Percentiles rank a stretch among this genome's conserved stretches.
Evolutionary conservation across 2,797 vertebrate genomes (phyloP).

Genomic region (Phrynocephalus guinanensis): DNA sequence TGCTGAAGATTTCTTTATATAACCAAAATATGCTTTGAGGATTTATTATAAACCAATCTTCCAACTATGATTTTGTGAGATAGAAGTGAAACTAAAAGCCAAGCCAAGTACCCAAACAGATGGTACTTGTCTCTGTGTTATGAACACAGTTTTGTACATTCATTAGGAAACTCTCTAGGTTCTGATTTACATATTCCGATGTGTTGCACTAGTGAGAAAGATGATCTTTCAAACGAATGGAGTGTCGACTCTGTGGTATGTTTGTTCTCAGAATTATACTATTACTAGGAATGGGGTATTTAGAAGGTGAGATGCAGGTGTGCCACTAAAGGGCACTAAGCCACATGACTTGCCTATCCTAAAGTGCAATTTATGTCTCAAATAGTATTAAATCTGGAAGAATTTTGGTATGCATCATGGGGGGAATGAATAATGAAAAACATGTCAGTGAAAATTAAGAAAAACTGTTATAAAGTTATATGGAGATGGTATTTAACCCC

Average conservation of each 20-base stretch:
- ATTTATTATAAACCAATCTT: constrained; percentile 45
- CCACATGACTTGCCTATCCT: neutral
- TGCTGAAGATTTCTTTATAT: constrained; percentile 31
- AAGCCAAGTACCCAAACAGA: constrained; percentile 53
- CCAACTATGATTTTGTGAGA: constrained; percentile 44
- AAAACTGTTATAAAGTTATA: no score
- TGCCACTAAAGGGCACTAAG: neutral
- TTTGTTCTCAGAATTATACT: neutral
- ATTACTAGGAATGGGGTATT: neutral
- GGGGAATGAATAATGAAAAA: no score
- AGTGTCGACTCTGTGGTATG: neutral
- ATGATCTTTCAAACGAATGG: neutral
- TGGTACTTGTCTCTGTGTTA: constrained; percentile 41
- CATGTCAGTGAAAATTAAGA: no score
- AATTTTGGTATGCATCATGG: neutral
- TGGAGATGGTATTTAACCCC: no score
- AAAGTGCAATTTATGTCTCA: neutral
- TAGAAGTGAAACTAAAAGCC: constrained; percentile 43
- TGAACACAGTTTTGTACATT: neutral
- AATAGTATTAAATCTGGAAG: neutral
- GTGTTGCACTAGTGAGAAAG: constrained; percentile 4
- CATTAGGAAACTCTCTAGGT: neutral
- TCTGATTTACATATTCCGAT: neutral
- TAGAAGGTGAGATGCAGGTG: neutral
- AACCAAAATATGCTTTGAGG: constrained; percentile 19